Evolutionary conservation across 2,797 vertebrate genomes (phyloP), one percentile per base, ranked within the genome.

Genomic region (Paramormyrops hopkinsi): DNA sequence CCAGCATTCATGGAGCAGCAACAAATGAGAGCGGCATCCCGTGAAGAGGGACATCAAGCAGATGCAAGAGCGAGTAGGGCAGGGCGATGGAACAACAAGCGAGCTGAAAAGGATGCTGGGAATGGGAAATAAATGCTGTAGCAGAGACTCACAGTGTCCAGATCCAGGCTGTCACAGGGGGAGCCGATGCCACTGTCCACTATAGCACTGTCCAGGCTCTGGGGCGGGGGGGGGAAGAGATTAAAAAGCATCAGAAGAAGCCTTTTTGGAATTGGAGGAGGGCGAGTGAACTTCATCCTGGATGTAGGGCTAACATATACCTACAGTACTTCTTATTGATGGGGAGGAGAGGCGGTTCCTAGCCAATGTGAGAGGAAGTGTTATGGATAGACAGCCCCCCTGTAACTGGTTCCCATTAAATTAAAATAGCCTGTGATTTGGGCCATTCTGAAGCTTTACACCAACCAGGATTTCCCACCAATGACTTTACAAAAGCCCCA

Each of bases 141-240:
- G 65, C 5, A 86, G 90, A 93, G 87, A 95, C 97, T 94, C 94
- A 94, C 96, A 12, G 94, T 91, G 29, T 97, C 94, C 4, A 93
- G 90, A 90, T 93, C 91, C 19, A 94, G 93, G 17, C 94, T 92
- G 41, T 91, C 92, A 94, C 94, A 95, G 89, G 91, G 91, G 82
- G 96, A 90, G 41, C 94, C 92, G 4, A 93, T 92, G 86, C 94
- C 96, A 88, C 96, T 97, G 90, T 97, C 97, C 89, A 98, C 95
- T 89, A 98, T 97, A 0, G 97, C 96, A 0, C 96, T 97, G 94
- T 98, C 97, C 83, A 97, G 94, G 91, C 95, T 97, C 97, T 98
- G 89, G 79, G 90, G 69, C 7, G 46, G n/a, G 5, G 89, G 79
- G 88, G 25, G 2, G 4, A n/a, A n/a, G n/a, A 8, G 5, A 33